Percentiles rank a stretch among this genome's conserved stretches.
Evolutionary conservation across 1,140 invertebrate species (phyloP).

Genomic region (Heliothis virescens): DNA sequence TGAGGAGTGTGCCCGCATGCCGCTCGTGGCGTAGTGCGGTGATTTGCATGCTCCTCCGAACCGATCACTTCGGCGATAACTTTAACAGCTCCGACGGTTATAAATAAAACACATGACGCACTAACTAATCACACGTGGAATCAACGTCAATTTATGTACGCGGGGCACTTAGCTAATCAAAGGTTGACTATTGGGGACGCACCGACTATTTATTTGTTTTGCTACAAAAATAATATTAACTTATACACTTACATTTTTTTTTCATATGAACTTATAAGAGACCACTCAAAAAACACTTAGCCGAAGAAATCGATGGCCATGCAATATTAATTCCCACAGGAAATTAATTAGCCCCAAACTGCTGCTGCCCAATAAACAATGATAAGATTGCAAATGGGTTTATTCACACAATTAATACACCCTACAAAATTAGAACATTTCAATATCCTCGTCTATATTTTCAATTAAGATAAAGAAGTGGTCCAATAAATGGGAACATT

Average conservation of each 20-base stretch:
- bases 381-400: conserved; percentile 72
- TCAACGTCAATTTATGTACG: conserved; percentile 17
- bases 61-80: conserved; percentile 66
- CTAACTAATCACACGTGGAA: conserved; percentile 30
- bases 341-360: conserved; percentile 63
- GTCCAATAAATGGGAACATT: conserved; percentile 63
- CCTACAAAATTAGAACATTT: conserved; percentile 54
- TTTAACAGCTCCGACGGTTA: conserved; percentile 50
- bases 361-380: conserved; percentile 60
- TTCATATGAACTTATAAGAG: background rate
- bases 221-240: background rate
- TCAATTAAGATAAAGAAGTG: conserved; percentile 76
- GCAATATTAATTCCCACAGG: conserved; percentile 65
- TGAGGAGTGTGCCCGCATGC: conserved; percentile 72
- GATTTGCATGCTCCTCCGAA: conserved; percentile 79
- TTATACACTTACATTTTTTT: background rate
- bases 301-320: background rate
- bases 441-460: conserved; percentile 63
- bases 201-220: too few relatives aligned
- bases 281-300: background rate
- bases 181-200: background rate
- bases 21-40: conserved; percentile 61
- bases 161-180: conserved; percentile 23
- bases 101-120: conserved; percentile 45
- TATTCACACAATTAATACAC: conserved; percentile 71